A percentile compares a stretch with the other conserved stretches of the same genome.
phyloP scores from a whole-genome alignment of 2,888 invertebrate genomes.

The Chloromyia formosa region DNA sequence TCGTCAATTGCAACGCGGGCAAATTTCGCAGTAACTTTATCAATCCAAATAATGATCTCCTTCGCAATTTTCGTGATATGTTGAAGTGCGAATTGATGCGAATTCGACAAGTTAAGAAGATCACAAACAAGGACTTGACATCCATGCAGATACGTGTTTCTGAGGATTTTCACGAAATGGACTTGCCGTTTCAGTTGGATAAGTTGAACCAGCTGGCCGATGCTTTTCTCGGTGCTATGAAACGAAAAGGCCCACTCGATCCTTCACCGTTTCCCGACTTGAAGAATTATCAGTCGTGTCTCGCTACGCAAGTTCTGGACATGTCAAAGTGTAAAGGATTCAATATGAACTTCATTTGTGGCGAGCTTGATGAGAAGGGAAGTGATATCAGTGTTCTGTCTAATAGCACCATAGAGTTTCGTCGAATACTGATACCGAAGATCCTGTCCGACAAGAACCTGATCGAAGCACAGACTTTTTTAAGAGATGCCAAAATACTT shows the following conservation, averaged over 20 bases:
- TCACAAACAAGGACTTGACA: constrained; percentile 12
- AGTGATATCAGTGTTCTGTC: not conserved
- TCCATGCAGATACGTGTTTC: not conserved
- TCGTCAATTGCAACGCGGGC: not conserved
- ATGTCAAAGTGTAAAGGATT: not conserved
- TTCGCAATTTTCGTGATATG: not conserved
- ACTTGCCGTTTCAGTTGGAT: not conserved
- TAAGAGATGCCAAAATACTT: not conserved
- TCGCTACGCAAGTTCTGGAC: constrained; percentile 1
- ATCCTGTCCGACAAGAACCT: not conserved
- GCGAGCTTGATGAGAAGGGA: not conserved
- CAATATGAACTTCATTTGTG: not conserved
- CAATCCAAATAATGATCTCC: not conserved
- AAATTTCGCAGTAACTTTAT: constrained; percentile 13
- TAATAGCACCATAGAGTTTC: not conserved
- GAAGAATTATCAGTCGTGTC: not conserved
- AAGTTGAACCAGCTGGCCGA: not conserved
- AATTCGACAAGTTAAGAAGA: not conserved
- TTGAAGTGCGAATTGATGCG: not conserved
- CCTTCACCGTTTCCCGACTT: not conserved
- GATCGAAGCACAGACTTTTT: not conserved
- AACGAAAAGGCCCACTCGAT: not conserved
- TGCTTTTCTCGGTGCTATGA: not conserved
- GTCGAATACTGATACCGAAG: not conserved
- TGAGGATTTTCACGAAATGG: not conserved